phyloP scores from a whole-genome alignment of 2,113 vertebrate species.

The Pelusios castaneus region DNA sequence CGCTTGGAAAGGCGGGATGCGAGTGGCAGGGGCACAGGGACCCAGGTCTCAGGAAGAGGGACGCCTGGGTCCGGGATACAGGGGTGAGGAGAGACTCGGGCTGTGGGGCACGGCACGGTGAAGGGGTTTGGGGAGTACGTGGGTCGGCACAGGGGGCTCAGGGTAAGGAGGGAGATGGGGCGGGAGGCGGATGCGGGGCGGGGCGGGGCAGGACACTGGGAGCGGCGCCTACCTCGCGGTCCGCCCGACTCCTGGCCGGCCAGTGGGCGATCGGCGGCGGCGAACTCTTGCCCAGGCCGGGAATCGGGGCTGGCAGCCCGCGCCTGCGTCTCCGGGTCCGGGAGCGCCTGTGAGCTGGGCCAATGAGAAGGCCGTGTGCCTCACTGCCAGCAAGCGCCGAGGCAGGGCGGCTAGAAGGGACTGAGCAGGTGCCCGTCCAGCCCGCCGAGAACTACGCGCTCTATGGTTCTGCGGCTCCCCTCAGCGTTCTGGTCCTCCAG shows the following conservation, averaged over 20 bases:
- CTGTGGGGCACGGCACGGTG: no score
- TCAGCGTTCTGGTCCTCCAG: no score
- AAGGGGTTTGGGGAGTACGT: no score
- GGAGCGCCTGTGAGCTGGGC: neutral
- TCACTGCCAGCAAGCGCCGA: neutral
- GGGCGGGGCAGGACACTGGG: fast-evolving
- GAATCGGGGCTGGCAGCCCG: neutral
- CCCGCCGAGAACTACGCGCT: fast-evolving
- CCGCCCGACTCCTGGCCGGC: neutral
- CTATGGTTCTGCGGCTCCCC: neutral
- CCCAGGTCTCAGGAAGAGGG: neutral
- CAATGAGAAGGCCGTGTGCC: constrained; percentile 7
- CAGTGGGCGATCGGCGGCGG: neutral
- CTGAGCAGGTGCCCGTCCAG: fast-evolving
- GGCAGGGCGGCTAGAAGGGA: fast-evolving
- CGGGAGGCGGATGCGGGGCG: neutral
- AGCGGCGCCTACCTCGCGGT: neutral
- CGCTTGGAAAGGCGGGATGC: neutral
- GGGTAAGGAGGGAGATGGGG: no score
- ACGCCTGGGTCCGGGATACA: neutral
- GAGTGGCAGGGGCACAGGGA: neutral
- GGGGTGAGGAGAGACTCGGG: no score
- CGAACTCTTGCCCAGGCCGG: neutral
- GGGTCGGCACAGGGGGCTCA: no score
- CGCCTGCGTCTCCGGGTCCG: neutral